phyloP scores from a whole-genome alignment of 2,888 invertebrate species.

The Orthosia gracilis region DNA sequence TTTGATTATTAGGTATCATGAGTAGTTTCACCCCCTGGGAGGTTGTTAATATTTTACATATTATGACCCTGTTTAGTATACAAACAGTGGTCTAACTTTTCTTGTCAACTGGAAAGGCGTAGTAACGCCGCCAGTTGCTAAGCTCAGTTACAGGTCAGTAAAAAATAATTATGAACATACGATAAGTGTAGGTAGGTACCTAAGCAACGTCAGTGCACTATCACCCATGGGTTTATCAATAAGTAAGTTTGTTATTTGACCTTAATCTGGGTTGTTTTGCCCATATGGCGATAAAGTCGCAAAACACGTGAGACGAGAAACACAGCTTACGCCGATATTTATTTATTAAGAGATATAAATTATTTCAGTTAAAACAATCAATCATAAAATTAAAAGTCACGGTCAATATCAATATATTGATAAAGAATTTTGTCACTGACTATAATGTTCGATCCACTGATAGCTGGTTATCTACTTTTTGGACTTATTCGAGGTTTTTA shows the following conservation, averaged over 20 bases:
- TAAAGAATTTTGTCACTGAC: slow-evolving; percentile 2
- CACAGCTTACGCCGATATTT: background rate
- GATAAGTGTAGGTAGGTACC: slow-evolving; percentile 9
- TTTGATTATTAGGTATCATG: no score
- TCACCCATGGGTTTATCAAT: slow-evolving; percentile 34
- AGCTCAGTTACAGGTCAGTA: background rate
- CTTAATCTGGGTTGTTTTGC: slow-evolving; percentile 30
- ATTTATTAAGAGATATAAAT: background rate
- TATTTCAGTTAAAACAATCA: slow-evolving; percentile 4
- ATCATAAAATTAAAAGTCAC: slow-evolving; percentile 3
- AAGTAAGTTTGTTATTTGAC: slow-evolving; percentile 34
- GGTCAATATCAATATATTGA: slow-evolving; percentile 1
- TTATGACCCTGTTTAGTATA: no score
- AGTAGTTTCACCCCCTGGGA: no score
- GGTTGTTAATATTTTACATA: no score
- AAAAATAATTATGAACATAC: slow-evolving; percentile 2
- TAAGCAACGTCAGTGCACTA: slow-evolving; percentile 20
- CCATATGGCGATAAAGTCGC: slow-evolving; percentile 5
- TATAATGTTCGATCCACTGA: background rate
- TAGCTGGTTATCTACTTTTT: background rate
- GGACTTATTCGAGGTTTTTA: background rate
- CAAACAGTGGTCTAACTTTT: no score
- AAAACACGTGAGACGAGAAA: background rate
- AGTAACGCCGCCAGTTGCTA: no score
- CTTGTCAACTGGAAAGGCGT: no score